Base-by-base conservation (phyloP, 2,797 vertebrate genomes). In the Danio tinwini region DNA sequence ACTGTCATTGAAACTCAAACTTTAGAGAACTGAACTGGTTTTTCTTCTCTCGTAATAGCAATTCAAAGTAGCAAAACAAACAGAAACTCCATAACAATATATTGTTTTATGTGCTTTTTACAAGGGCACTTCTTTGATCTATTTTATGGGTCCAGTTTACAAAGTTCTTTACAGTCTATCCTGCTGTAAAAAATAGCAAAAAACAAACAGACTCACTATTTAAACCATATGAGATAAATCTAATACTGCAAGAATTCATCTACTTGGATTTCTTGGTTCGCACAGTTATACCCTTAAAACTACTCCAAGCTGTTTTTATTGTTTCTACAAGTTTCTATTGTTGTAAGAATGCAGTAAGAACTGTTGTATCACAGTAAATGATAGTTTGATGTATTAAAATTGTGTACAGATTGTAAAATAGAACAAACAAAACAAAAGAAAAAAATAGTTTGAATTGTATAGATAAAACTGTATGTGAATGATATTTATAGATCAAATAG, bases 1-100 rank as follows among this genome's bases (percentile, higher is more conserved):
- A 63, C 14, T 7, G n/a, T 44, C 9, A 44, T 16, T 37, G 11
- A 76, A 65, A 64, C 74, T 44, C 61, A 65, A n/a, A 56, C 40
- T 64, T 45, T 56, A 56, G 14, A 10, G 11, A 44, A 58, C 12
- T 5, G 44, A 56, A 68, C 75, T 47, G 7, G 63, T 58, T 59
- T 19, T 49, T 68, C 63, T 44, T 47, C 52, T 68, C 39, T 68
- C 44, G 39, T 21, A 56, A 29, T n/a, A 39, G 21, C 5, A 49
- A 19, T 44, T 11, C 10, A 64, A 7, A 13, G 62, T 45, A 45
- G 14, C n/a, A 13, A 7, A 70, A 53, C 2, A 53, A 53, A 4
- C 16, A 14, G 49, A 17, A 4, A 8, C 37, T 17, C 16, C n/a
- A 69, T 39, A 52, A 39, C 65, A 55, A 17, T 19, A 5, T 55